These are phyloP conservation scores for Drosophila anomelani DNA, from an alignment of 2,888 invertebrate species.

Conservation along the genomic window DNA sequence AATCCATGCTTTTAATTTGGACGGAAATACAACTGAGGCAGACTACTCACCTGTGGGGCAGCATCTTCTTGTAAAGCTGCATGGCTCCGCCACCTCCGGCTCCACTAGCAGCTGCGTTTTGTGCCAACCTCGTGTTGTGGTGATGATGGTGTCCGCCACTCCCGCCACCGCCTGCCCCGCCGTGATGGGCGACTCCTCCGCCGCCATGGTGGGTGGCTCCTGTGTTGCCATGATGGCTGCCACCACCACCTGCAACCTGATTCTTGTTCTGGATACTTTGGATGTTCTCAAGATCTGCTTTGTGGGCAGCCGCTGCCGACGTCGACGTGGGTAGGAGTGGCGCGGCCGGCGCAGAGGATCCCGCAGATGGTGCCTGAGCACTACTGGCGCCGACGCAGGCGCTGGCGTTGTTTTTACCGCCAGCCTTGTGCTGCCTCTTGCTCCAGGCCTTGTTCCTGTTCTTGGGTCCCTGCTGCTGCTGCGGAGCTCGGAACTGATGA, in stretches of 20 bases:
- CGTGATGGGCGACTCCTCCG: conserved; percentile 21
- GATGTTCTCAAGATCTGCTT: conserved; percentile 84
- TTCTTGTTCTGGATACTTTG: conserved; percentile 84
- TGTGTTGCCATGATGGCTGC: conserved; percentile 44
- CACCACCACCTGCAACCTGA: conserved; percentile 74
- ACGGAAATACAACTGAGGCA: background rate
- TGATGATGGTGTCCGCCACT: conserved; percentile 58
- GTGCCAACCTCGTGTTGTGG: conserved; percentile 57
- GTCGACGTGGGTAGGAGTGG: conserved; percentile 25
- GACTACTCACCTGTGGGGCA: conserved; percentile 71
- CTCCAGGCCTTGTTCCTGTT: conserved; percentile 82
- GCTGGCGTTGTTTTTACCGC: conserved; percentile 73
- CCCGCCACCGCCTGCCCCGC: conserved; percentile 16
- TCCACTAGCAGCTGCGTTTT: conserved; percentile 50
- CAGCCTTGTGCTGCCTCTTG: conserved; percentile 82
- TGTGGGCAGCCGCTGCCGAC: conserved; percentile 60
- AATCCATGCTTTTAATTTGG: background rate
- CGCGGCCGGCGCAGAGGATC: conserved; percentile 10
- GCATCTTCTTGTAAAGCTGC: conserved; percentile 81
- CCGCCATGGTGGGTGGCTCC: conserved; percentile 46
- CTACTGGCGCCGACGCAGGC: conserved; percentile 58
- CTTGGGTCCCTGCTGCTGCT: conserved; percentile 66
- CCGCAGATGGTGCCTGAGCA: conserved; percentile 46
- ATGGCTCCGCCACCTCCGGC: conserved; percentile 56
- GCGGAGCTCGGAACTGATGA: conserved; percentile 84